Evolutionary conservation across 2,113 vertebrate species (phyloP).

Genomic region (Todiramphus chloris): DNA sequence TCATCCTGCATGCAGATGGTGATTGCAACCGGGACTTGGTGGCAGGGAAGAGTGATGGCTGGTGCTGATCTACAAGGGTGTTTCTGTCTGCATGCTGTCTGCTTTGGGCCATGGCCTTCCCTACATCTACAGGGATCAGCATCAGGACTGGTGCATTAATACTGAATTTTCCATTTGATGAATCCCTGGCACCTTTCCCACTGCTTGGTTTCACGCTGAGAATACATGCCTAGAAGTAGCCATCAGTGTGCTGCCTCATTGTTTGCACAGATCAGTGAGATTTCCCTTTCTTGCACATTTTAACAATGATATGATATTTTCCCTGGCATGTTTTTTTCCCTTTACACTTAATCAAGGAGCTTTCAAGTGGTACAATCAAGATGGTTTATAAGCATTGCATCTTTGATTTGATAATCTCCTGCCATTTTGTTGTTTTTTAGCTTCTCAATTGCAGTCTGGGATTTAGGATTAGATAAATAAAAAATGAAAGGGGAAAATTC

Average conservation of each 20-base stretch:
- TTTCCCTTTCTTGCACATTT: background rate
- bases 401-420: background rate
- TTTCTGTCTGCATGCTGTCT: fast-evolving
- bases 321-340: background rate
- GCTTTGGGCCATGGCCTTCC: background rate
- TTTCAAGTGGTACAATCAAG: background rate
- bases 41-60: fast-evolving
- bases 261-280: background rate
- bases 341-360: background rate
- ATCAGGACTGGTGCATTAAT: fast-evolving
- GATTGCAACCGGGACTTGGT: fast-evolving
- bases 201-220: background rate
- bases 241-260: background rate
- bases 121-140: background rate
- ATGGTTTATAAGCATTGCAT: background rate
- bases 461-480: background rate
- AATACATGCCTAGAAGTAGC: background rate
- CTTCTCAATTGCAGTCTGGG: background rate
- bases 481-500: background rate
- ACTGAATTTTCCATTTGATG: fast-evolving
- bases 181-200: fast-evolving
- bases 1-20: fast-evolving
- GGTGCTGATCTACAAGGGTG: fast-evolving
- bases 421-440: background rate
- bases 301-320: background rate